These are phyloP conservation scores for Lasioglossum pauxillum DNA, from an alignment of 2,888 invertebrate species.

Conservation along the genomic window DNA sequence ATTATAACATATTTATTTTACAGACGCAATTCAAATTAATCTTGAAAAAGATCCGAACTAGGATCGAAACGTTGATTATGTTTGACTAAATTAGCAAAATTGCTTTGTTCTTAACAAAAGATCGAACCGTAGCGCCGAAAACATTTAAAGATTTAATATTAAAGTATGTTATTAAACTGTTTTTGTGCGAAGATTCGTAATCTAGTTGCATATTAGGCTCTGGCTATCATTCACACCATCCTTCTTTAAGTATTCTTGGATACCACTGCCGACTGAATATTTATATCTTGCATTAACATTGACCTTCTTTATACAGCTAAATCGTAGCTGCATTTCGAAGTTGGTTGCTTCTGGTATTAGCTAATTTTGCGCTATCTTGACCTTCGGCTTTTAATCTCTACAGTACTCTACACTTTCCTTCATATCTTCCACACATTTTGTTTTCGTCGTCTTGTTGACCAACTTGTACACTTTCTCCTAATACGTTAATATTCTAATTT, in stretches of 20 bases:
- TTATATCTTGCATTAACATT: slow-evolving; percentile 8
- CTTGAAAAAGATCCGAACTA: too few species aligned
- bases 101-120: too few species aligned
- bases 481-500: neutral
- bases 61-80: too few species aligned
- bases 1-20: too few species aligned
- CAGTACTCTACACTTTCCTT: neutral
- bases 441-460: neutral
- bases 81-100: too few species aligned
- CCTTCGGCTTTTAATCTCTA: neutral
- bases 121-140: too few species aligned
- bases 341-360: neutral
- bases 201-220: too few species aligned
- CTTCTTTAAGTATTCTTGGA: neutral
- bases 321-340: neutral
- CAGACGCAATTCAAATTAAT: too few species aligned
- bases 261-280: neutral
- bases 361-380: neutral
- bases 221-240: neutral
- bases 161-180: neutral
- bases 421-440: too few species aligned
- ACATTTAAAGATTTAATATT: too few species aligned
- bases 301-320: neutral
- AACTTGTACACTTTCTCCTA: neutral
- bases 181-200: neutral